Evolutionary conservation across 2,888 invertebrate species (phyloP).

Genomic region (Coleophora flavipennella): DNA sequence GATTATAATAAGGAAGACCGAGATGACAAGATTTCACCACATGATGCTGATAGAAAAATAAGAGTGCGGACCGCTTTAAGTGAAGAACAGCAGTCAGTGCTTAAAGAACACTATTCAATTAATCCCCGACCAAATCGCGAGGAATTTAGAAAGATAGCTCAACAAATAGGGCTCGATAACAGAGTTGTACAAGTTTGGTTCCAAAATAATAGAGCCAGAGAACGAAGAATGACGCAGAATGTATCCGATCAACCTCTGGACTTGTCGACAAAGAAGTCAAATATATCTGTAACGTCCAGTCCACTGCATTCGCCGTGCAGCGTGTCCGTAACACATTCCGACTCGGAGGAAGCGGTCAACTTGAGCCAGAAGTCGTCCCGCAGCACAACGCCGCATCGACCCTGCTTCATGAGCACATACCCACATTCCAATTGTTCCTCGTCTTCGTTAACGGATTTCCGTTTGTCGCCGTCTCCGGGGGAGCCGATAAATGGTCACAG

Average conservation of each 20-base stretch:
- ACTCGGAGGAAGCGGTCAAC: slow-evolving; percentile 83
- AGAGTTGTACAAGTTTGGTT: slow-evolving; percentile 96
- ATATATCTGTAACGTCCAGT: slow-evolving; percentile 67
- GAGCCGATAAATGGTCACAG: slow-evolving; percentile 51
- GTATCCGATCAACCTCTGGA: slow-evolving; percentile 88
- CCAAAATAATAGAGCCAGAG: slow-evolving; percentile 93
- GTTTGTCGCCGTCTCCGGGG: slow-evolving; percentile 65
- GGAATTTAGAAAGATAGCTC: slow-evolving; percentile 92
- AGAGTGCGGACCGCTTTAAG: slow-evolving; percentile 94
- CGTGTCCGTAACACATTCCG: slow-evolving; percentile 75
- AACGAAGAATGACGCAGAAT: slow-evolving; percentile 77
- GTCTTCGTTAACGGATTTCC: slow-evolving; percentile 60
- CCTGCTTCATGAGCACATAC: slow-evolving; percentile 61
- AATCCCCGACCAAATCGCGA: slow-evolving; percentile 96
- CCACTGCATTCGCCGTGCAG: slow-evolving; percentile 77
- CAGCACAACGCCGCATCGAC: slow-evolving; percentile 73
- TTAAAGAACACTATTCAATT: slow-evolving; percentile 90
- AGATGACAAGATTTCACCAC: slow-evolving; percentile 69
- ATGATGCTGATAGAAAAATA: slow-evolving; percentile 83
- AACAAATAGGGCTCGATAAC: slow-evolving; percentile 80
- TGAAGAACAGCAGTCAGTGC: slow-evolving; percentile 91
- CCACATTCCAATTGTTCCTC: slow-evolving; percentile 76
- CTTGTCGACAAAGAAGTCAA: slow-evolving; percentile 86
- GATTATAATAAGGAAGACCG: slow-evolving; percentile 64
- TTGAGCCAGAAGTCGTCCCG: slow-evolving; percentile 80